Percentiles rank a stretch among this genome's conserved stretches.
phyloP scores from a whole-genome alignment of 2,888 invertebrate species.

The Cyclophora albipunctata region DNA sequence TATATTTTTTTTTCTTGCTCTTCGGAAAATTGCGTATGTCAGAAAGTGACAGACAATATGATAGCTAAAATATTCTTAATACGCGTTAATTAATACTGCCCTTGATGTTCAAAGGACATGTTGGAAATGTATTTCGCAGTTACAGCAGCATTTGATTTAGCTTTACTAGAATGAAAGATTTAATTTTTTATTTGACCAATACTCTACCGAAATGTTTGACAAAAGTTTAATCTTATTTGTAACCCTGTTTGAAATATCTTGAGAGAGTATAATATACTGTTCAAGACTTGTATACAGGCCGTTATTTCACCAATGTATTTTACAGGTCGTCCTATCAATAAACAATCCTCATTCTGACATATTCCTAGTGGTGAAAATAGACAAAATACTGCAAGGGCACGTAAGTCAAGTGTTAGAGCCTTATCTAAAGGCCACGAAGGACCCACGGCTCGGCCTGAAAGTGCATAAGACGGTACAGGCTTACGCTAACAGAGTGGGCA shows the following conservation, averaged over 20 bases:
- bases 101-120: too few species aligned
- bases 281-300: too few species aligned
- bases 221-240: too few species aligned
- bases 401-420: conserved; percentile 90
- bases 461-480: conserved; percentile 86
- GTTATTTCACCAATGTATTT: conserved; percentile 7
- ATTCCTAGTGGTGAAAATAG: conserved; percentile 93
- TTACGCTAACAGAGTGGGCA: conserved; percentile 88
- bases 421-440: conserved; percentile 87
- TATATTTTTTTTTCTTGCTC: background rate
- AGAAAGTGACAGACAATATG: background rate
- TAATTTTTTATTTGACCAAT: too few species aligned
- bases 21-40: background rate
- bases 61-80: too few species aligned
- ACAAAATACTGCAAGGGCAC: conserved; percentile 93
- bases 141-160: too few species aligned
- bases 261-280: too few species aligned
- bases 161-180: too few species aligned
- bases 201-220: too few species aligned
- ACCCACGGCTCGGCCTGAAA: conserved; percentile 85
- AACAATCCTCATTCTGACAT: conserved; percentile 93
- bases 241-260: too few species aligned
- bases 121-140: too few species aligned
- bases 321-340: conserved; percentile 90
- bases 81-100: too few species aligned